Base-by-base conservation (phyloP, 2,888 invertebrate species). In the Globia sparganii region DNA sequence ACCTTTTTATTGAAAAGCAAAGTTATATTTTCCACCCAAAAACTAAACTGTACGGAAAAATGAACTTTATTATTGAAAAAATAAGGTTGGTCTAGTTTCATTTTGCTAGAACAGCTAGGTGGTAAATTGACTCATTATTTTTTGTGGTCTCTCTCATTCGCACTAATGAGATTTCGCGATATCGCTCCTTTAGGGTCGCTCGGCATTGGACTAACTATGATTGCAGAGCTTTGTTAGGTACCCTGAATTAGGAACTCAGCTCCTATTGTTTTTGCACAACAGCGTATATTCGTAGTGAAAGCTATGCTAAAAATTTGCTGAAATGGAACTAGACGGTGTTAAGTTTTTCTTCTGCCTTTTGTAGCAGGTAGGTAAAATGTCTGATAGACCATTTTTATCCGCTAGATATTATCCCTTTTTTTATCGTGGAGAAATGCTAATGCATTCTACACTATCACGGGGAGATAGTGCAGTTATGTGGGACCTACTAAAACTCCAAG, bases 111-210 rank as follows among this genome's bases (percentile, higher is more conserved):
- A 79, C 1, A 73, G 73, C 66, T 59, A 65, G 71, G 2, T 82
- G 88, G 85, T 76, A 78, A 85, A 80, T 91, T 87, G 90, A 89
- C 90, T 93, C 93, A 93, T 94, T 94, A 93, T 94, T 94, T 94
- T 94, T 94, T 93, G 94, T 92, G 90, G 91, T 89, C 90, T 86
- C 88, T 90, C 92, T 89, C 92, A 90, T 92, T 92, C 88, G 65
- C 86, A 85, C 92, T 94, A 94, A 94, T 94, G 94, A 94, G 94
- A 93, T 93, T 93, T 91, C 86, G 90, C 88, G 92, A 92, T 93
- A 92, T 84, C 85, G 69, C 77, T 88, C 82, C 74, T 49, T 83
- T 77, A 83, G 75, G 86, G 77, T 82, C 34, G 31, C 56, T 73
- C 65, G 28, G n/a, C 71, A 78, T 62, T 75, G 49, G 70, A 43